Evolutionary conservation across 2,797 vertebrate species (phyloP).

Genomic region (Phrynocephalus forsythii): DNA sequence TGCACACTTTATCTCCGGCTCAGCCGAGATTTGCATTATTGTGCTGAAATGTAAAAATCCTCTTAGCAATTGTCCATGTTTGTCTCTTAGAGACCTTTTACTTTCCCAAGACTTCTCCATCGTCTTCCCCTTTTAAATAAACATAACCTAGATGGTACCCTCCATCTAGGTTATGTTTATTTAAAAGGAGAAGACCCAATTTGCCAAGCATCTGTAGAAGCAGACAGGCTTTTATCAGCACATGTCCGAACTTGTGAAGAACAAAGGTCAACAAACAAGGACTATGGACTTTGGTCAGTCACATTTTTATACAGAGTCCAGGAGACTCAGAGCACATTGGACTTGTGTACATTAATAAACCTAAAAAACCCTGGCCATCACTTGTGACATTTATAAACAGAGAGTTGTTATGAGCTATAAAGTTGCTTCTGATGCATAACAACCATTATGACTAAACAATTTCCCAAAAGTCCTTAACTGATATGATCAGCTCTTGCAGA

Average conservation of each 20-base stretch:
- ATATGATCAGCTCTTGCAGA: no score
- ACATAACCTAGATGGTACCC: conserved; percentile 27
- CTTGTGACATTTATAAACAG: not conserved
- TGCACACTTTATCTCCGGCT: not conserved
- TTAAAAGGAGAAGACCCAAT: not conserved
- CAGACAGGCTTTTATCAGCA: not conserved
- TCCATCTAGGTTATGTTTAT: no score
- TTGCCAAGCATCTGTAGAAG: not conserved
- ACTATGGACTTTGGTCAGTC: not conserved
- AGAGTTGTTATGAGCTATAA: no score
- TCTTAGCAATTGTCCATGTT: not conserved
- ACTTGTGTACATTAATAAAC: not conserved
- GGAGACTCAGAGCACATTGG: not conserved
- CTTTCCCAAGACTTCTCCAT: not conserved
- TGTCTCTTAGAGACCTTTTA: not conserved
- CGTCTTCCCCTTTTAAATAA: not conserved
- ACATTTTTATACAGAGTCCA: not conserved
- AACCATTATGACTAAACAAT: no score
- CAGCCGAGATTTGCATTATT: not conserved
- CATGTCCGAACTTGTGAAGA: not conserved
- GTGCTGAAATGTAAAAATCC: not conserved
- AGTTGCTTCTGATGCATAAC: not conserved
- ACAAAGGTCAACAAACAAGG: not conserved
- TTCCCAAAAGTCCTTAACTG: no score
- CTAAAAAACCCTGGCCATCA: not conserved